Evolutionary conservation across 2,888 invertebrate genomes (phyloP), one percentile per base, ranked within the genome.

Genomic region (Masnerella sp.): DNA sequence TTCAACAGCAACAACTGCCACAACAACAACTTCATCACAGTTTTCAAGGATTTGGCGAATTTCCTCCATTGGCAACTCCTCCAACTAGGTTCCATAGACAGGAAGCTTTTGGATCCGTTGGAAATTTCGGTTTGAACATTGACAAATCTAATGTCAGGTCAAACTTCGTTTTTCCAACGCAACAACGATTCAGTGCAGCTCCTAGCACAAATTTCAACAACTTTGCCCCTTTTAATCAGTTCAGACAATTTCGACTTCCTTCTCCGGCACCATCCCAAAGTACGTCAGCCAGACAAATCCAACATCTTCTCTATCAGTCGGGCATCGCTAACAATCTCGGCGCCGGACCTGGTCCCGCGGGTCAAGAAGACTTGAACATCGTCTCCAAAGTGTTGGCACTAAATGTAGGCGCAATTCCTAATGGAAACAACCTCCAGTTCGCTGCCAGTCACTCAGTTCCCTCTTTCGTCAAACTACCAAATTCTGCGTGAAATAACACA

Each of bases 311-410:
- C 12, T 89, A 89, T 49, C 92, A 93, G 83, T 92, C 92, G 47
- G 93, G 93, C 28, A 89, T 93, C 34, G 91, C 91, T 36, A 82
- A 80, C 0, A 85, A 86, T 28, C 74, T 87, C 7, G 81, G 82
- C n/a, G 81, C 79, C 11, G 77, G 69, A 4, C 83, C 78, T 5
- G 82, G 83, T 0, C 77, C 79, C 0, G 77, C 74, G 0, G 81
- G 80, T 4, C 91, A 91, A 62, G 94, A 94, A 84, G 95, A 95
- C 87, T 88, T 95, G 51, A 94, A 93, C 84, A 93, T 95, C 80
- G 94, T 95, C 28, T 92, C 93, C 42, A 95, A 95, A 88, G 93
- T 95, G 69, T 88, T 95, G 80, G 93, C 95, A 5, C 88, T 95
- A 59, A 94, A 95, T 86, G 94, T 94, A 81, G 93, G 93, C 45